Conservation (phyloP, 1,140 invertebrate species). For the Drosophila obscura region DNA sequence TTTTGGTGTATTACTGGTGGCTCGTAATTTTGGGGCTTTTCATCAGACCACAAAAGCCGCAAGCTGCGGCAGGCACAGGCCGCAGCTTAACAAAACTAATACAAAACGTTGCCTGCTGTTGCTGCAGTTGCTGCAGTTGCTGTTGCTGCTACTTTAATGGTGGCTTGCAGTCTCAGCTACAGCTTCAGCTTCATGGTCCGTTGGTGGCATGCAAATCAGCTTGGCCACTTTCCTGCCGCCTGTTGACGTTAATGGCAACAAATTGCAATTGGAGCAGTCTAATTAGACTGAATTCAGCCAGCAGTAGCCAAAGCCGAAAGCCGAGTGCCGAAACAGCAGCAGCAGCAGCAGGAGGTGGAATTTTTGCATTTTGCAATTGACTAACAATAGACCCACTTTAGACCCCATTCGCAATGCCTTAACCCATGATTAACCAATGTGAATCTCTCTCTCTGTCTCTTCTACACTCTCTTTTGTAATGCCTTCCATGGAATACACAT, state of each 20-base stretch:
- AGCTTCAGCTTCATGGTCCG: constrained; percentile 64
- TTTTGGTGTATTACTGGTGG: constrained; percentile 9
- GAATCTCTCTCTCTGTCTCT: constrained; percentile 33
- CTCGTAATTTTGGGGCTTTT: constrained; percentile 35
- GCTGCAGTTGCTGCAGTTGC: constrained; percentile 11
- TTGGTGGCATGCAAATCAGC: constrained; percentile 73
- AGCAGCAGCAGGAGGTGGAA: constrained; percentile 34
- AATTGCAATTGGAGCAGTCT: constrained; percentile 71
- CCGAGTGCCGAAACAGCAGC: constrained; percentile 30
- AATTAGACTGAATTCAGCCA: constrained; percentile 60
- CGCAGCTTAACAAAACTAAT: constrained; percentile 64
- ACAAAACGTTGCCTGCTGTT: constrained; percentile 60
- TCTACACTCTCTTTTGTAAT: constrained; percentile 26
- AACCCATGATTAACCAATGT: constrained; percentile 44
- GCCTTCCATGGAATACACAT: constrained; percentile 27
- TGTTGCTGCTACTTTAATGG: constrained; percentile 32
- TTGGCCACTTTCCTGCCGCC: constrained; percentile 57
- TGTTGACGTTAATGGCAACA: constrained; percentile 78
- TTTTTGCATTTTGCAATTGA: constrained; percentile 6
- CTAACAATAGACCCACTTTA: constrained; percentile 44
- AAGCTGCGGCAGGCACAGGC: constrained; percentile 26
- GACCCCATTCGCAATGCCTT: constrained; percentile 4
- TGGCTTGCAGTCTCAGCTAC: constrained; percentile 51
- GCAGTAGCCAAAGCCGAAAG: constrained; percentile 54
- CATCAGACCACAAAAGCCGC: constrained; percentile 36